Conservation (phyloP, 1,140 invertebrate species). For the Lepidurus arcticus region DNA sequence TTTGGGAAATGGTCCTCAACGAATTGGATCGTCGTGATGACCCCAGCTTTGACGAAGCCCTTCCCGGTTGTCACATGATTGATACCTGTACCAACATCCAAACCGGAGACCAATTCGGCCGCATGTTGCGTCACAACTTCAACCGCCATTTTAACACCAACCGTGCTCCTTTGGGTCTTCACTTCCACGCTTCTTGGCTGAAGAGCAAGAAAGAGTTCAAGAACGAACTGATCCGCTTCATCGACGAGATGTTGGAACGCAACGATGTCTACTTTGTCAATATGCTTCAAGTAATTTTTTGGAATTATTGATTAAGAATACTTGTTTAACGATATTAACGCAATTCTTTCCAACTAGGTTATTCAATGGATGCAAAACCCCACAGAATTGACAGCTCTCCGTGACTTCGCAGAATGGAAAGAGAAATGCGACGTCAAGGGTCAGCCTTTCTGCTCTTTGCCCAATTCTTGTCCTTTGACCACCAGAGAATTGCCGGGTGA, state of each 20-base stretch:
- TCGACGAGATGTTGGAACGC: conserved; percentile 78
- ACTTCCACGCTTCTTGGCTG: conserved; percentile 92
- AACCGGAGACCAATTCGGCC: conserved; percentile 76
- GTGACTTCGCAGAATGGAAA: conserved; percentile 92
- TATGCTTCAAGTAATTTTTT: conserved; percentile 62
- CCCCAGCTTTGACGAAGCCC: conserved; percentile 79
- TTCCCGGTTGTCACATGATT: conserved; percentile 82
- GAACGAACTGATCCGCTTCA: conserved; percentile 85
- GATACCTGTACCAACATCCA: conserved; percentile 90
- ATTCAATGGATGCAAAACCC: conserved; percentile 98
- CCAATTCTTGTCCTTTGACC: conserved; percentile 81
- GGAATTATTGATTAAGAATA: not conserved
- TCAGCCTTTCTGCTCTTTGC: conserved; percentile 82
- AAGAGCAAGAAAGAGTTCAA: conserved; percentile 90
- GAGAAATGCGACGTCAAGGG: conserved; percentile 92
- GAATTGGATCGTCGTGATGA: conserved; percentile 86
- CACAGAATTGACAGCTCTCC: conserved; percentile 73
- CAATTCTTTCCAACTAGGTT: conserved; percentile 52
- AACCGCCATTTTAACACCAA: conserved; percentile 87
- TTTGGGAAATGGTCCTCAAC: conserved; percentile 96
- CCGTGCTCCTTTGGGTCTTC: conserved; percentile 85
- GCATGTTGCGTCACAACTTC: conserved; percentile 85
- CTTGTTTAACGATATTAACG: not conserved
- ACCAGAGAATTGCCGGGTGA: conserved; percentile 82
- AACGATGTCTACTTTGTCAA: conserved; percentile 93